Conservation (phyloP, 2,113 vertebrate species). For the Hucho hucho region DNA sequence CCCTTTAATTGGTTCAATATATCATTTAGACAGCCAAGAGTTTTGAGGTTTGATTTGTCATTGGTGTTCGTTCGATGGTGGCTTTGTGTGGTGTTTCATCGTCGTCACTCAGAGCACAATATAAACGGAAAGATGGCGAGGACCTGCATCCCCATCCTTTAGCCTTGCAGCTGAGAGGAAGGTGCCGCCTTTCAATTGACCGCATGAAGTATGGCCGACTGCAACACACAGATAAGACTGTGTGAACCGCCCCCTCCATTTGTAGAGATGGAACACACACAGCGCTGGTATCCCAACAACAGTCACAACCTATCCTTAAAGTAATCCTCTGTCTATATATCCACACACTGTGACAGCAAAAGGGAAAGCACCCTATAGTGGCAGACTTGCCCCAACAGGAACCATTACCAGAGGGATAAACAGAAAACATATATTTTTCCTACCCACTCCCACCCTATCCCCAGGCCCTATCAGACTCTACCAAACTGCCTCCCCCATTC, state of each 20-base stretch:
- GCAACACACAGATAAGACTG: constrained; percentile 59
- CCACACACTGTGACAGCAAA: background rate
- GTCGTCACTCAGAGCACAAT: background rate
- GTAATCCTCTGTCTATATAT: constrained; percentile 45
- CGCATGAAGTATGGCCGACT: constrained; percentile 50
- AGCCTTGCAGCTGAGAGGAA: constrained; percentile 27
- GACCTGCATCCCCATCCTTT: background rate
- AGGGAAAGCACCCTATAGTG: constrained; percentile 28
- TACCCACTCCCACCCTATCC: too few relatives aligned
- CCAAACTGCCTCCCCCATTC: background rate
- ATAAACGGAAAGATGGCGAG: background rate
- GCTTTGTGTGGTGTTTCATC: background rate
- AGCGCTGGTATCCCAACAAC: constrained; percentile 8
- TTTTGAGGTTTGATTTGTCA: background rate
- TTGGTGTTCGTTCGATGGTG: background rate
- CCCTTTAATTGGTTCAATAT: background rate
- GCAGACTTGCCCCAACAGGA: constrained; percentile 39
- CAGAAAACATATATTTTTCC: constrained; percentile 21
- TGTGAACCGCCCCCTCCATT: constrained; percentile 17
- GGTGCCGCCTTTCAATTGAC: constrained; percentile 43
- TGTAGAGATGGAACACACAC: constrained; percentile 31
- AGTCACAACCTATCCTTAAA: constrained; percentile 47
- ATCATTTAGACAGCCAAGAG: constrained; percentile 2
- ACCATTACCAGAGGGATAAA: constrained; percentile 13
- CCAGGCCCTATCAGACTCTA: background rate